A percentile compares a stretch with the other conserved stretches of the same genome.
Conservation (phyloP, 2,113 vertebrate species). For the human region GRCh38 chr3:103673001-103673500, state of each 20-base stretch:
- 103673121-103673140: not conserved
- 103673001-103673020: not conserved
- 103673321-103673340: not conserved
- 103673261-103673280: not conserved
- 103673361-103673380: not conserved
- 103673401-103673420: not conserved
- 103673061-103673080: not conserved
- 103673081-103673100: not conserved
- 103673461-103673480: not conserved
- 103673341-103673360: not conserved
- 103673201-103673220: not conserved
- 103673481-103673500: not conserved
- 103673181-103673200: not conserved
- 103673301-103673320: not conserved
- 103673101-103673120: not conserved
- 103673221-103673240: not conserved
- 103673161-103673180: not conserved
- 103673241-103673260: not conserved
- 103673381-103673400: not conserved
- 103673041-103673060: not conserved
- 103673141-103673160: not conserved
- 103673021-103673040: not conserved
- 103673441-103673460: not conserved
- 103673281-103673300: not conserved
- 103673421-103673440: not conserved